Conservation (phyloP, 2,113 vertebrate species). For the Ovis canadensis region DNA sequence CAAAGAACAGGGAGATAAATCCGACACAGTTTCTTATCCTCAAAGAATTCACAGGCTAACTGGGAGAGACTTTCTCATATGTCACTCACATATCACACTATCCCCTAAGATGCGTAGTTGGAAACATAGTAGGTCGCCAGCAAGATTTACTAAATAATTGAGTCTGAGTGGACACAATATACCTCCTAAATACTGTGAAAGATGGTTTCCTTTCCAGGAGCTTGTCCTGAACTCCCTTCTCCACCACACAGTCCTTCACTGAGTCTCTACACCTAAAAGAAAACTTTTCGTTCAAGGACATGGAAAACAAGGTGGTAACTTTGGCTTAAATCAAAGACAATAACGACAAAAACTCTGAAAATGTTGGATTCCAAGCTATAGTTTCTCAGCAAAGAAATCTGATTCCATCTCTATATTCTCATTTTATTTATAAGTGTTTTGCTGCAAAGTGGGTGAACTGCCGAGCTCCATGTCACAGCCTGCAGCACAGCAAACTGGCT, state of each 20-base stretch:
- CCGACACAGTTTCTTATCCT: not conserved
- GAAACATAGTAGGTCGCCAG: not conserved
- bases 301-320: not conserved
- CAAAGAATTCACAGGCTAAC: not conserved
- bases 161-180: not conserved
- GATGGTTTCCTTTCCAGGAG: not conserved
- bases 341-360: not conserved
- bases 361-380: not conserved
- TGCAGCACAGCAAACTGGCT: slow-evolving; percentile 85
- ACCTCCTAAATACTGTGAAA: not conserved
- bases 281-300: not conserved
- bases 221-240: not conserved
- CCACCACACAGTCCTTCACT: not conserved
- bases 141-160: not conserved
- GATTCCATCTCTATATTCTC: slow-evolving; percentile 49
- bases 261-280: not conserved
- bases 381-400: not conserved
- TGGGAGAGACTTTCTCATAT: not conserved
- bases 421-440: slow-evolving; percentile 74
- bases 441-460: slow-evolving; percentile 83
- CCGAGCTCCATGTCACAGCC: slow-evolving; percentile 85
- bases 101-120: not conserved
- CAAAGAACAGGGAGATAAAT: not conserved
- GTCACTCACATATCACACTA: not conserved
- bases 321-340: not conserved